Evolutionary conservation across 2,113 vertebrate genomes (phyloP).

Genomic region (Rhynchomys soricoides): DNA sequence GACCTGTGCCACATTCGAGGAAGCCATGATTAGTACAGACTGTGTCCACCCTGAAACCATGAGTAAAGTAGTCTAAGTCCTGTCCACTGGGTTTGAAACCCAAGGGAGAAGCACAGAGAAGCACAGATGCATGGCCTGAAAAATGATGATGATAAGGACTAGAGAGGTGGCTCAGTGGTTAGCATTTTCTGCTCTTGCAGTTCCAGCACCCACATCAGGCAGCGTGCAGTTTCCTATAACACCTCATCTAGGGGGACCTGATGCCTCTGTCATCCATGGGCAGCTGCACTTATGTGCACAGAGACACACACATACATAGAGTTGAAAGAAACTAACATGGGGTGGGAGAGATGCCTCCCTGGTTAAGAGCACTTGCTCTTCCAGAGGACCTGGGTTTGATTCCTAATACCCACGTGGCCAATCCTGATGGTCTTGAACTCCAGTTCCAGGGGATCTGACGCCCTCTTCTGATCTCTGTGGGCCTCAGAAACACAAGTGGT

Average conservation of each 20-base stretch:
- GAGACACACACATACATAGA: not conserved
- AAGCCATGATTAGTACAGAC: not conserved
- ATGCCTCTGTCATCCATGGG: not conserved
- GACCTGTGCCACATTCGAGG: not conserved
- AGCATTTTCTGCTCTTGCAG: not conserved
- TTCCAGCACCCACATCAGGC: not conserved
- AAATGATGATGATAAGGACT: not conserved
- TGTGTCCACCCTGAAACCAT: not conserved
- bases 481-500: not conserved
- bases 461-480: not conserved
- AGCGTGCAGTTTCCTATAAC: not conserved
- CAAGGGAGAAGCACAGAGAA: not conserved
- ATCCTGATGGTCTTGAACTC: not conserved
- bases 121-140: not conserved
- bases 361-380: not conserved
- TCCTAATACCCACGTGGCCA: too few species aligned
- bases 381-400: not conserved
- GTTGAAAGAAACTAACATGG: not conserved
- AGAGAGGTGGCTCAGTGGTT: not conserved
- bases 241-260: not conserved
- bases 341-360: not conserved
- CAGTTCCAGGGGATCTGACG: not conserved
- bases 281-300: not conserved
- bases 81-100: not conserved
- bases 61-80: not conserved